A percentile compares a stretch with the other conserved stretches of the same genome.
Evolutionary conservation across 2,113 vertebrate genomes (phyloP).

Genomic region (Nesoenas mayeri): DNA sequence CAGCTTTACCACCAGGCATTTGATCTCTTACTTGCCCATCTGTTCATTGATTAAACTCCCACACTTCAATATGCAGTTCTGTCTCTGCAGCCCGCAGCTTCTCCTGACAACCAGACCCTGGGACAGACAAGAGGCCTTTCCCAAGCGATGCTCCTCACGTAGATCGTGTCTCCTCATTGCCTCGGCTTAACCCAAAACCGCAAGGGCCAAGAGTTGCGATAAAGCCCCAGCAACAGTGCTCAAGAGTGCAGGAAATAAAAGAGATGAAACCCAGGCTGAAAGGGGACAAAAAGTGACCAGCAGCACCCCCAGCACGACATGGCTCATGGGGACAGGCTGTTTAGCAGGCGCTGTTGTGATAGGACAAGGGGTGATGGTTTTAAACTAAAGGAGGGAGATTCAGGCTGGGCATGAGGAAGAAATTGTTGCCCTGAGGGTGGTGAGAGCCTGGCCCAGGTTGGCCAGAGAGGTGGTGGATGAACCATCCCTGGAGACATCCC

Average conservation of each 20-base stretch:
- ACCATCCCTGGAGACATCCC: no score
- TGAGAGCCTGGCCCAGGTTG: no score
- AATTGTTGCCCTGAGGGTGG: no score
- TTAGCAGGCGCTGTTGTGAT: no score
- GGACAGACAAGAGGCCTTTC: neutral
- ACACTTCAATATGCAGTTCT: neutral
- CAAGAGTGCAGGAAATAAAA: neutral
- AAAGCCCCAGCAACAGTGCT: accelerated
- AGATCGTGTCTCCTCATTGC: neutral
- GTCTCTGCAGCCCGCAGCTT: neutral
- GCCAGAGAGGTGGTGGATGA: no score
- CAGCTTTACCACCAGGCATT: constrained; percentile 9
- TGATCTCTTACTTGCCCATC: constrained; percentile 12
- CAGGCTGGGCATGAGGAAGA: no score
- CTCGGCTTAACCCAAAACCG: neutral
- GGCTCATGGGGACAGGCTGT: neutral
- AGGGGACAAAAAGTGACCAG: neutral
- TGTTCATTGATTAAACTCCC: constrained; percentile 6
- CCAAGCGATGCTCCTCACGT: neutral
- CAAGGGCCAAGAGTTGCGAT: neutral
- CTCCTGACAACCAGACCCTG: neutral
- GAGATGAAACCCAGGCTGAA: neutral
- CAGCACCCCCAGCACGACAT: no score
- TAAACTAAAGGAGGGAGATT: no score
- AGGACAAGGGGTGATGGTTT: no score